phyloP scores from a whole-genome alignment of 1,140 invertebrate genomes.

The Drosophila subobscura region DNA sequence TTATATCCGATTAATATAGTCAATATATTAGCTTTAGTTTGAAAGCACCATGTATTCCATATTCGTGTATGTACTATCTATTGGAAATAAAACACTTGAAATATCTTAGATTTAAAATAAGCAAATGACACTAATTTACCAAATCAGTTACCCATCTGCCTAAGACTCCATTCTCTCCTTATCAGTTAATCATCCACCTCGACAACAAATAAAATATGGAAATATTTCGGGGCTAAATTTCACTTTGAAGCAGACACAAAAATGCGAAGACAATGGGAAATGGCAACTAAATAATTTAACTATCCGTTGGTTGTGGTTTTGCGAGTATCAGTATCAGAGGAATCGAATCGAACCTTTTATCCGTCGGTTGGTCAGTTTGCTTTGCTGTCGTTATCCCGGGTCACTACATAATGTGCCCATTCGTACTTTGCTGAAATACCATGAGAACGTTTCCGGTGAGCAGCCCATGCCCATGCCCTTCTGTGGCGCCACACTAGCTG shows the following conservation, averaged over 20 bases:
- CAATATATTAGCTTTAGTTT: conserved; percentile 19
- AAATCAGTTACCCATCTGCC: neutral
- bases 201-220: conserved; percentile 14
- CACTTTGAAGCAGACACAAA: conserved; percentile 10
- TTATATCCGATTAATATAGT: conserved; percentile 1
- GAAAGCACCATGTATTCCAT: conserved; percentile 26
- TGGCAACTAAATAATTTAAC: conserved; percentile 58
- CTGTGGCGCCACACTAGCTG: conserved; percentile 52
- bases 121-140: too few relatives aligned
- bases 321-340: conserved; percentile 20
- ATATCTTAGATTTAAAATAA: conserved; percentile 13
- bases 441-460: conserved; percentile 52
- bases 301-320: conserved; percentile 49
- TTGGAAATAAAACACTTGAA: conserved; percentile 37
- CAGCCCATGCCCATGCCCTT: conserved; percentile 39
- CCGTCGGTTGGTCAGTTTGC: conserved; percentile 27
- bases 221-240: neutral
- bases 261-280: conserved; percentile 29
- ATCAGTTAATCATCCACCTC: conserved; percentile 19
- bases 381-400: conserved; percentile 42
- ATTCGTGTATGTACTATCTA: conserved; percentile 29
- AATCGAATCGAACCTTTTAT: conserved; percentile 14
- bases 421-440: conserved; percentile 56
- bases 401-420: conserved; percentile 22
- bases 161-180: neutral